A percentile compares a stretch with the other conserved stretches of the same genome.
Evolutionary conservation across 2,113 vertebrate genomes (phyloP).

Genomic region (Chloropsis hardwickii): DNA sequence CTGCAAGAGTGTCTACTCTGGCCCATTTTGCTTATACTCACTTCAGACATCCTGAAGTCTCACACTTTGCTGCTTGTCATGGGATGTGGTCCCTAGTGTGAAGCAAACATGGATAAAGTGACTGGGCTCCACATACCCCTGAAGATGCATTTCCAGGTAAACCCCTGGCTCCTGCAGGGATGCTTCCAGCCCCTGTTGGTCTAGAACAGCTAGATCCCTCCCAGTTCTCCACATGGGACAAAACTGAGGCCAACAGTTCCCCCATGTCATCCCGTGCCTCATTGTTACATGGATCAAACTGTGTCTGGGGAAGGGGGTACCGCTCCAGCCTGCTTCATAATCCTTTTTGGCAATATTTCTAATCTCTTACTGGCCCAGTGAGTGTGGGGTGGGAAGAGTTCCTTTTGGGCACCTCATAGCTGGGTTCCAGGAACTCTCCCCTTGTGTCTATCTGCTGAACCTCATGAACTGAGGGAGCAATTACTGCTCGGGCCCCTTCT

Average conservation of each 20-base stretch:
- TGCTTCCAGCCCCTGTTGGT: neutral
- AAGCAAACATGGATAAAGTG: neutral
- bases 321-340: neutral
- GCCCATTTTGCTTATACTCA: neutral
- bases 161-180: neutral
- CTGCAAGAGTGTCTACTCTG: neutral
- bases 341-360: neutral
- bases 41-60: neutral
- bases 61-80: neutral
- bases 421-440: neutral
- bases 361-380: neutral
- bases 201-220: neutral
- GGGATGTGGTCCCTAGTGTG: neutral
- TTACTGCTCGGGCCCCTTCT: constrained; percentile 40
- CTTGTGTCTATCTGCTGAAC: neutral
- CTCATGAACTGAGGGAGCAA: neutral
- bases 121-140: neutral
- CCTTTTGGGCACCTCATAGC: neutral
- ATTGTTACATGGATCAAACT: fast-evolving
- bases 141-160: neutral
- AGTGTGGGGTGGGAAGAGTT: neutral
- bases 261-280: fast-evolving
- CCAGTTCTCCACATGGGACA: neutral
- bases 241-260: neutral
- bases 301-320: neutral